phyloP scores from a whole-genome alignment of 2,888 invertebrate species.

The Oscheius sp. region DNA sequence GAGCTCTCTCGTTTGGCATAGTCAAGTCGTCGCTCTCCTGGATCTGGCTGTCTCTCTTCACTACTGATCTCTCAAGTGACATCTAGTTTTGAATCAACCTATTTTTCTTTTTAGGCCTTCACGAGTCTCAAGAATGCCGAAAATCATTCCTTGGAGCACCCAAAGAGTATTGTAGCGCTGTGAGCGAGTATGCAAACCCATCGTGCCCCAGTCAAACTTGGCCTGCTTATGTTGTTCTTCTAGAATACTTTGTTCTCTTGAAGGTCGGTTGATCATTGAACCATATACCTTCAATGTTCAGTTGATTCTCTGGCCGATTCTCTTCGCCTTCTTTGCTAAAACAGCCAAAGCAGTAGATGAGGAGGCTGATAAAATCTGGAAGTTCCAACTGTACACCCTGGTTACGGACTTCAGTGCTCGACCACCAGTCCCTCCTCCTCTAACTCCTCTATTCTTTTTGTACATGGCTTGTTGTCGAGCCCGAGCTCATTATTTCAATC shows the following conservation, averaged over 20 bases:
- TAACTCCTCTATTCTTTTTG: conserved; percentile 69
- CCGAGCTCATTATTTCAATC: conserved; percentile 42
- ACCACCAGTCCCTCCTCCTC: conserved; percentile 73
- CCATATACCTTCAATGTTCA: conserved; percentile 51
- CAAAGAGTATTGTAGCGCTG: conserved; percentile 52
- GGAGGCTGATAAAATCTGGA: conserved; percentile 74
- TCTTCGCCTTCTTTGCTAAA: conserved; percentile 74
- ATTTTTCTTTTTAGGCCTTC: conserved; percentile 39
- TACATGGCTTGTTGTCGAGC: conserved; percentile 59
- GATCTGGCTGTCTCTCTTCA: conserved; percentile 75
- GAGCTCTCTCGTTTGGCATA: conserved; percentile 71
- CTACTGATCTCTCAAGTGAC: conserved; percentile 73
- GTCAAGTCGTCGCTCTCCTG: conserved; percentile 74
- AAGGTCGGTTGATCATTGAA: conserved; percentile 41
- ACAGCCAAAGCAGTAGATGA: conserved; percentile 72
- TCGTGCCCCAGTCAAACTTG: conserved; percentile 59
- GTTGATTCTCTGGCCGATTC: conserved; percentile 73
- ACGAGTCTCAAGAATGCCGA: conserved; percentile 49
- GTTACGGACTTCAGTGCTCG: conserved; percentile 72
- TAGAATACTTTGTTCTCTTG: conserved; percentile 58
- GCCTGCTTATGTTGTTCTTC: conserved; percentile 52
- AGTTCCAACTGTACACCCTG: conserved; percentile 73
- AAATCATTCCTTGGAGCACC: conserved; percentile 49
- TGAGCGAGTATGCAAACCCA: conserved; percentile 62
- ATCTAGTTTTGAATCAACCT: not conserved